Percentiles rank a stretch among this genome's conserved stretches.
These are phyloP conservation scores for Scaptomyza tumidula DNA, from an alignment of 2,888 invertebrate genomes.

Conservation along the genomic window DNA sequence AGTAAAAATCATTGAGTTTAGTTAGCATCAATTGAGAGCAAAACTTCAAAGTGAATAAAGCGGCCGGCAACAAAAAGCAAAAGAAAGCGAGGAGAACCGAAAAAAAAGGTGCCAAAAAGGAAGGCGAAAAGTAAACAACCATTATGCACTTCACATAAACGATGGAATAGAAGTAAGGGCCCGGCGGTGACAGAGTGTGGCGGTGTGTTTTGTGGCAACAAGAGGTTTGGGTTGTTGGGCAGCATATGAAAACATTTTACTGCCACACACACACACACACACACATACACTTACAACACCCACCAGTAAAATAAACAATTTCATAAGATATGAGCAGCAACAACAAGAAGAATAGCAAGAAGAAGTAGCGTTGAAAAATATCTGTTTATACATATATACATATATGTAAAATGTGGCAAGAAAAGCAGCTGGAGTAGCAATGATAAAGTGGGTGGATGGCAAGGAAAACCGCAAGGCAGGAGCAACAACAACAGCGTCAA, in stretches of 20 bases:
- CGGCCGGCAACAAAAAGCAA: slow-evolving; percentile 25
- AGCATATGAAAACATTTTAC: slow-evolving; percentile 71
- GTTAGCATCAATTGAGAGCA: slow-evolving; percentile 48
- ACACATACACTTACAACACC: slow-evolving; percentile 33
- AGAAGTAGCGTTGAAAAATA: slow-evolving; percentile 61
- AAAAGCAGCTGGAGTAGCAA: slow-evolving; percentile 9
- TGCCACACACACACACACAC: slow-evolving; percentile 44
- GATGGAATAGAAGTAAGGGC: slow-evolving; percentile 23
- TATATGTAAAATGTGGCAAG: slow-evolving; percentile 45
- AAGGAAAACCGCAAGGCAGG: slow-evolving; percentile 57
- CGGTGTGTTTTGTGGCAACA: slow-evolving; percentile 28
- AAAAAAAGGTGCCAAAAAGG: slow-evolving; percentile 33
- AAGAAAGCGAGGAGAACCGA: background rate
- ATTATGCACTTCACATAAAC: slow-evolving; percentile 76
- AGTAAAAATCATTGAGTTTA: slow-evolving; percentile 50
- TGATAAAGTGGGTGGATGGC: background rate
- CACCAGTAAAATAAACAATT: slow-evolving; percentile 76
- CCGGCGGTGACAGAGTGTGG: slow-evolving; percentile 12
- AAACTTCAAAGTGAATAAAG: slow-evolving; percentile 75
- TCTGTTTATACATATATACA: slow-evolving; percentile 44
- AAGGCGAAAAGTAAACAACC: slow-evolving; percentile 77
- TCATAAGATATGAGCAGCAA: slow-evolving; percentile 73
- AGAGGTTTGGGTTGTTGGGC: slow-evolving; percentile 59
- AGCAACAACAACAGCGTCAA: slow-evolving; percentile 37
- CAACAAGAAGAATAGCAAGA: slow-evolving; percentile 43